Evolutionary conservation across 30 jellyfish, hydroid and myxozoan genomes (phyloP).

Genomic region (Aurelia aurita): DNA sequence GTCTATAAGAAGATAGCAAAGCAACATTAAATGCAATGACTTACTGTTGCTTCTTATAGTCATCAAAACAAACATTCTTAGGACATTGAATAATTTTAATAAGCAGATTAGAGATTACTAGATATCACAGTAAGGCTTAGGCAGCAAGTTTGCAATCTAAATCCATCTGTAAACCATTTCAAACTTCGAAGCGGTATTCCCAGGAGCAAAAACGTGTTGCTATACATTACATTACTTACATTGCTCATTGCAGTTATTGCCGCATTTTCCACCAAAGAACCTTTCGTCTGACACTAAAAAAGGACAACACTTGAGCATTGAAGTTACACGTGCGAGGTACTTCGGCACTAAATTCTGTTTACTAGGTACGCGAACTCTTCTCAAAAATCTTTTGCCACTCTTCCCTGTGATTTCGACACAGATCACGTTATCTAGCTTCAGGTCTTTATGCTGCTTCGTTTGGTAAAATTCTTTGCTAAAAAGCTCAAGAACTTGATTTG

Average conservation of each 20-base stretch:
- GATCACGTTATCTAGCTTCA: constrained; percentile 90
- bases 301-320: constrained; percentile 96
- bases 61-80: no score
- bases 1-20: no score
- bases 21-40: no score
- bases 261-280: constrained; percentile 90
- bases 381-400: constrained; percentile 91
- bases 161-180: no score
- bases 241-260: constrained; percentile 74
- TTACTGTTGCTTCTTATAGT: no score
- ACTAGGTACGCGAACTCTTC: constrained; percentile 97
- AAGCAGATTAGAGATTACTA: no score
- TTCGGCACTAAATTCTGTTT: constrained; percentile 79
- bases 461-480: constrained; percentile 98
- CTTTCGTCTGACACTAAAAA: constrained; percentile 90
- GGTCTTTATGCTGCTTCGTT: constrained; percentile 93
- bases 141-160: no score
- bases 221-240: constrained; percentile 63
- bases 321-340: constrained; percentile 85
- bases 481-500: constrained; percentile 89
- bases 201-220: no score
- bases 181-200: no score
- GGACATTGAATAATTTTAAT: no score
- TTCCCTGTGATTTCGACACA: constrained; percentile 97
- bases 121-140: no score